These are phyloP conservation scores for Ursus arctos DNA, from an alignment of 2,113 vertebrate species.

Conservation along the genomic window DNA sequence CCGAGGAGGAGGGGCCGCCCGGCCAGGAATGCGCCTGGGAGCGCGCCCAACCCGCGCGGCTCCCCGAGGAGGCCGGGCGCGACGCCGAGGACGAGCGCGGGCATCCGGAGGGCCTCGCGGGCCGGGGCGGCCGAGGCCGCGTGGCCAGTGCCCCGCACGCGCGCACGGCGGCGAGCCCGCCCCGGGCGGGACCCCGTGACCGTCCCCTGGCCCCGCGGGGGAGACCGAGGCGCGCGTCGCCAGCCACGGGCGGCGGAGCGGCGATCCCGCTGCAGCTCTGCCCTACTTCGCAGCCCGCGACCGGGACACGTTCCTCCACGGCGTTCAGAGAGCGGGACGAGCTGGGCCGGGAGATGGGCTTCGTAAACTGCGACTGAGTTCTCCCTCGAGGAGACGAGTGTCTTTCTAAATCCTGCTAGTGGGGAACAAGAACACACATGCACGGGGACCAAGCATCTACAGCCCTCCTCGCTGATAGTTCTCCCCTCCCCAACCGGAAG, in stretches of 20 bases:
- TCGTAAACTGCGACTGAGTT: background rate
- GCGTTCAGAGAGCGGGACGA: background rate
- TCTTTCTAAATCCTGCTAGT: background rate
- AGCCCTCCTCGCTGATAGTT: background rate
- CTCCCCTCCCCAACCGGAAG: background rate
- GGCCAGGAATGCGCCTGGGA: constrained; percentile 79
- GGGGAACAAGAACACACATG: background rate
- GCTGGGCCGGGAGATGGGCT: background rate
- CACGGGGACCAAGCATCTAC: background rate
- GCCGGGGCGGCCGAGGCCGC: background rate
- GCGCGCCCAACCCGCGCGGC: constrained; percentile 73
- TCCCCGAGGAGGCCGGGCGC: constrained; percentile 64
- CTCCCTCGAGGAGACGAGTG: background rate
- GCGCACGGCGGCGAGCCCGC: background rate
- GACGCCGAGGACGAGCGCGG: constrained; percentile 51
- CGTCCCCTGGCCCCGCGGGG: background rate
- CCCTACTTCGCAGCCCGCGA: background rate
- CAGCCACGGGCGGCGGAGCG: background rate
- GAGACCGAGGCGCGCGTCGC: background rate
- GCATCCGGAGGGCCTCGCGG: constrained; percentile 5
- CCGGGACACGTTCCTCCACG: background rate
- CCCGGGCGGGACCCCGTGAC: background rate
- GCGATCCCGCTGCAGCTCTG: background rate
- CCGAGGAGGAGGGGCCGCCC: constrained; percentile 74
- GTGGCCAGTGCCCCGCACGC: background rate